Base-by-base conservation (phyloP, 2,797 vertebrate species). In the Scleropages formosus region DNA sequence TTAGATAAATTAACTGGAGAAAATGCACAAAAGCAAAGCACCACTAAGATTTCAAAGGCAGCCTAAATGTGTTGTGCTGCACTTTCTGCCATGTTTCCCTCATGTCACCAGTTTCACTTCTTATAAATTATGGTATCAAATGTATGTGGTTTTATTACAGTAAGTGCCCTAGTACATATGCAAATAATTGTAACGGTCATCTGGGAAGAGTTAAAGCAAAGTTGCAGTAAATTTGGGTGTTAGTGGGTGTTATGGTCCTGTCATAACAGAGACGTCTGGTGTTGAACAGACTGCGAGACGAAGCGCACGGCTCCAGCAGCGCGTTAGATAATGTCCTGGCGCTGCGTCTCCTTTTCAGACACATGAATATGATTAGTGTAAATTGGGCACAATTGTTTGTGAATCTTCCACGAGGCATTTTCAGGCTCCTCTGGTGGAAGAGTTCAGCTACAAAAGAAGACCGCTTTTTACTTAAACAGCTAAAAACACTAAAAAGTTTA, bases 281-380 rank as follows among this genome's bases (percentile, higher is more conserved):
- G 76, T 81, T 89, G 93, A 88, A 89, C 90, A 94, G 89, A 88
- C 88, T 82, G 83, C 80, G 85, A 77, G 81, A 88, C 92, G 88
- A 85, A 79, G 82, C 82, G 82, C 80, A 83, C 0, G 75, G 82
- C 85, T 88, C 85, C 83, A 81, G 86, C 78, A 74, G 39, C 75
- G 73, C 84, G 88, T 90, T 90, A 91, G 87, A 89, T 90, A 88
- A 92, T 86, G 86, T 89, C 89, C 91, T 91, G 88, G 89, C 87
- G 89, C 82, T 72, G 79, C 82, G 31, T 39, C 80, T 61, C 64
- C 78, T 83, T n/a, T 86, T 85, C 78, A 80, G 87, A 89, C 89
- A 91, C 88, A 89, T 87, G 92, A 91, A 92, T 83, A 83, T 39
- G 82, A 79, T 72, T 72, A 86, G 84, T 85, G 77, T 82, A 84